Percentiles rank a stretch among this genome's conserved stretches.
Evolutionary conservation across 2,888 invertebrate genomes (phyloP).

Genomic region (Nebria brevicollis): DNA sequence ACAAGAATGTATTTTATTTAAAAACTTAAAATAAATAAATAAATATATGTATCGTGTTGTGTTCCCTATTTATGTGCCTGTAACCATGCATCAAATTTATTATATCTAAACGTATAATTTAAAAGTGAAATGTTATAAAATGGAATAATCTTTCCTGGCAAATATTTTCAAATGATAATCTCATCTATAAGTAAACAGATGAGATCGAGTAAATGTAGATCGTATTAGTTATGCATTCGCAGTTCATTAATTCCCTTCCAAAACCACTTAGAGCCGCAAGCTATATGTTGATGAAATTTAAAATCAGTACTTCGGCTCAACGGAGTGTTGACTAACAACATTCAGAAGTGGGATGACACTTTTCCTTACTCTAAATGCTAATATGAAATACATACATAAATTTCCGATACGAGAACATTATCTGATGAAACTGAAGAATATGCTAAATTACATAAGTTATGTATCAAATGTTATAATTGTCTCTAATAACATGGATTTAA

Average conservation of each 20-base stretch:
- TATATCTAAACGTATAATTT: background rate
- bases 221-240: background rate
- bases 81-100: background rate
- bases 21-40: too few relatives aligned
- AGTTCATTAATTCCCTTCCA: background rate
- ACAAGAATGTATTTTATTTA: too few relatives aligned
- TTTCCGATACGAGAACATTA: too few relatives aligned
- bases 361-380: conserved; percentile 1
- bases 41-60: too few relatives aligned
- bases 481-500: too few relatives aligned
- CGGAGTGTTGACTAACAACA: background rate
- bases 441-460: too few relatives aligned
- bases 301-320: background rate
- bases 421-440: too few relatives aligned
- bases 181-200: background rate
- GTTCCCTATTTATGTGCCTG: background rate
- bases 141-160: background rate
- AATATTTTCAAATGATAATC: background rate
- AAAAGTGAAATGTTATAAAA: background rate
- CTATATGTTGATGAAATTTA: background rate
- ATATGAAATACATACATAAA: background rate
- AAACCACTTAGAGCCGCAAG: background rate
- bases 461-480: too few relatives aligned
- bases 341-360: conserved; percentile 1
- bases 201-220: background rate